phyloP scores from a whole-genome alignment of 1,140 invertebrate species.

The Tyrophagus putrescentiae region DNA sequence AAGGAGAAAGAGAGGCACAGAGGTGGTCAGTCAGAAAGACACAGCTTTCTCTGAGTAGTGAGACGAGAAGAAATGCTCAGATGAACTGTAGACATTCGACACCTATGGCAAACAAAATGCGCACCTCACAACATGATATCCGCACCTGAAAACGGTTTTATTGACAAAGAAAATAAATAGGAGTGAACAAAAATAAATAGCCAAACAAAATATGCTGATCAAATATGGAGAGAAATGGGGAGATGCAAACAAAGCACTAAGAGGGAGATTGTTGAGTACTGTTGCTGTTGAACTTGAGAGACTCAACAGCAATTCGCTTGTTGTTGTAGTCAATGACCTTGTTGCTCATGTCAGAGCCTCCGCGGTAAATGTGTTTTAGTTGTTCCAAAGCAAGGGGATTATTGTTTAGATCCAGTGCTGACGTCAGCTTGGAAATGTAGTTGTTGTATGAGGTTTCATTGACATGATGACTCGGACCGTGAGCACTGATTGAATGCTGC shows the following conservation, averaged over 20 bases:
- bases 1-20: neutral
- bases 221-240: neutral
- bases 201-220: neutral
- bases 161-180: too few species aligned
- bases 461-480: neutral
- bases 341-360: neutral
- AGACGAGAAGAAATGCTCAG: neutral
- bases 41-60: neutral
- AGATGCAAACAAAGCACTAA: neutral
- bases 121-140: too few species aligned
- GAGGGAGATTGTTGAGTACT: neutral
- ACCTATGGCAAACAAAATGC: too few species aligned
- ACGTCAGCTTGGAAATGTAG: conserved; percentile 7
- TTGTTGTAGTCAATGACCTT: conserved; percentile 14
- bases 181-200: neutral
- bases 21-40: neutral
- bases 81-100: neutral
- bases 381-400: neutral
- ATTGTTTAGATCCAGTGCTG: neutral
- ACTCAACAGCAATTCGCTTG: conserved; percentile 5
- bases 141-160: too few species aligned
- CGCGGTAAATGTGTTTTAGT: neutral
- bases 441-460: conserved; percentile 10
- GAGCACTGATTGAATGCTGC: too few species aligned
- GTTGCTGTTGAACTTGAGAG: neutral